Evolutionary conservation across 2,797 vertebrate genomes (phyloP).

Genomic region (Aldrovandia affinis): DNA sequence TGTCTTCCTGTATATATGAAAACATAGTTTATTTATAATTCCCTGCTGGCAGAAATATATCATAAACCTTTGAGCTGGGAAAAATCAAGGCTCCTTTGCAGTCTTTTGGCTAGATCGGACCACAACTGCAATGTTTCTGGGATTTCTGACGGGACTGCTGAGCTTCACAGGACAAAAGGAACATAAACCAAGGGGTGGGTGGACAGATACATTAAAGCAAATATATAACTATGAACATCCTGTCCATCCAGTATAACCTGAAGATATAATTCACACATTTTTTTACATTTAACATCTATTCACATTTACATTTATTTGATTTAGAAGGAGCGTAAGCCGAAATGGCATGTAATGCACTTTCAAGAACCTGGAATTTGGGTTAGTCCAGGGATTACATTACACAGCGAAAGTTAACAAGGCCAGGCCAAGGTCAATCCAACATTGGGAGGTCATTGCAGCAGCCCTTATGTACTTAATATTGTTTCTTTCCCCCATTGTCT

Average conservation of each 20-base stretch:
- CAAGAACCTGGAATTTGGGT: background rate
- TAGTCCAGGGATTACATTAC: too few relatives aligned
- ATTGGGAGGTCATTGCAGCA: too few relatives aligned
- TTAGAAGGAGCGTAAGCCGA: too few relatives aligned
- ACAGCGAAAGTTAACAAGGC: too few relatives aligned
- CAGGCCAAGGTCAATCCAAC: too few relatives aligned
- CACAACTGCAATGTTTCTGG: background rate
- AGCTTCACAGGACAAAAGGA: background rate
- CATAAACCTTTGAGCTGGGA: background rate
- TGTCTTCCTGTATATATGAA: background rate
- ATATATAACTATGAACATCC: background rate
- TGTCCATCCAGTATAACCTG: too few relatives aligned
- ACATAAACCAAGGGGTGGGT: background rate
- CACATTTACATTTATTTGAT: too few relatives aligned
- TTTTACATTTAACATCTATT: too few relatives aligned
- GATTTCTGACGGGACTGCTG: background rate
- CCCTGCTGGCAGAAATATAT: background rate
- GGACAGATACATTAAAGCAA: background rate
- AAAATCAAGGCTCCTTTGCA: background rate
- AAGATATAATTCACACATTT: too few relatives aligned
- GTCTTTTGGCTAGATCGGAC: background rate
- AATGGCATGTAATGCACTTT: background rate
- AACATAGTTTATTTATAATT: background rate
- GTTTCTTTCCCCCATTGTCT: too few relatives aligned
- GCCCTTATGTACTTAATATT: too few relatives aligned